Base-by-base conservation (phyloP, 1,140 invertebrate species). In the Brachionus manjavacas region DNA sequence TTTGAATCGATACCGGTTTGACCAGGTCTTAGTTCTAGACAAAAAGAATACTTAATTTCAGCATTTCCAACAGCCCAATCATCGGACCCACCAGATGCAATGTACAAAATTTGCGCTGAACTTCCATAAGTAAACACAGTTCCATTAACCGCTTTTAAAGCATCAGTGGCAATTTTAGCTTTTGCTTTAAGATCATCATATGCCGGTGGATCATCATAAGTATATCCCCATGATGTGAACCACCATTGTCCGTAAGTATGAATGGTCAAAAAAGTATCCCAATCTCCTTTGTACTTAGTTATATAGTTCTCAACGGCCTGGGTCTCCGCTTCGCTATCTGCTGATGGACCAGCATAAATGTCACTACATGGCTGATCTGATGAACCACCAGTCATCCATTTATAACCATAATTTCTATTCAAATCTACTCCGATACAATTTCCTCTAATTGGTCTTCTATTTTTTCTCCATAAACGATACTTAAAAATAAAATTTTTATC, bases 1-100 rank as follows among this genome's bases (percentile, higher is more conserved):
- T 41, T 41, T 23, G 52, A 25, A 68, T 81, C 79, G 16, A 28
- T 11, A 46, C 79, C 79, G 20, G 35, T 46, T 68, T 81, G 79
- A 43, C 79, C 79, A 25, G 83, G 83, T 55, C 68, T 64, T 25
- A 87, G 68, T 52, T 87, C 87, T 31, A 86, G 55, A 12, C 85
- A 85, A 49, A 83, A 86, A 1, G 86, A 52, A 23, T 86, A 87
- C 46, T 85, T 85, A 25, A 86, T 85, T 11, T 76, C 74, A 20
- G 85, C 85, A 28, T 35, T 46, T 2, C 81, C 78, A n/a, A 35
- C 41, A 39, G 85, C 84, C 86, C 86, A 87, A 74, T 87, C 86
- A 64, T 85, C 85, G 6, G 86, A 85, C 11, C 85, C 84, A 12
- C 87, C 87, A n/a, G 85, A 84, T 3, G 85, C 79, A 12, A 81